A percentile compares a stretch with the other conserved stretches of the same genome.
phyloP scores from a whole-genome alignment of 2,113 vertebrate genomes.

The Protomyctophum bolini region DNA sequence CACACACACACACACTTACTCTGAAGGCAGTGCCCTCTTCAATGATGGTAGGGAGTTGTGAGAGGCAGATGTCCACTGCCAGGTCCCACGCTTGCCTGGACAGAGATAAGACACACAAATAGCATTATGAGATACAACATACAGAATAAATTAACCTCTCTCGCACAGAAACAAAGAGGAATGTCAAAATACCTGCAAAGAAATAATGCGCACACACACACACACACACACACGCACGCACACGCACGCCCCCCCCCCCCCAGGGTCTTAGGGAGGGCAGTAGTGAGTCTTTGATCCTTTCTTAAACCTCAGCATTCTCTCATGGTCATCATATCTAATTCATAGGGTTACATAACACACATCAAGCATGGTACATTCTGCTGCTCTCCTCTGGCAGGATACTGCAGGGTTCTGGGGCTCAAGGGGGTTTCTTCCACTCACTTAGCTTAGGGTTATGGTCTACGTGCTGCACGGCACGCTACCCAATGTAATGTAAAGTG shows the following conservation, averaged over 20 bases:
- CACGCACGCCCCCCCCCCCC: slow-evolving; percentile 33
- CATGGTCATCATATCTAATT: slow-evolving; percentile 73
- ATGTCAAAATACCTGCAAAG: not conserved
- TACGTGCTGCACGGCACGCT: not conserved
- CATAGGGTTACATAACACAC: slow-evolving; percentile 69
- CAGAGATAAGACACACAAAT: too few relatives aligned
- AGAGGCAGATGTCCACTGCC: slow-evolving; percentile 97
- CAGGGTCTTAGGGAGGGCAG: slow-evolving; percentile 62
- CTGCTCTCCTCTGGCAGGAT: slow-evolving; percentile 20
- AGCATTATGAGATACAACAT: too few relatives aligned
- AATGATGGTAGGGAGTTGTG: slow-evolving; percentile 97
- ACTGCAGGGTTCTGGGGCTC: slow-evolving; percentile 28
- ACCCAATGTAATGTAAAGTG: slow-evolving; percentile 13
- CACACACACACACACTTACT: slow-evolving; percentile 78
- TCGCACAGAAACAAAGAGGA: too few relatives aligned
- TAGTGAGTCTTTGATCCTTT: slow-evolving; percentile 63
- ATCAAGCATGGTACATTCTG: slow-evolving; percentile 50
- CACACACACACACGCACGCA: slow-evolving; percentile 1
- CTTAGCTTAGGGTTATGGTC: slow-evolving; percentile 28
- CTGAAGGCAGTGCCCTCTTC: slow-evolving; percentile 97
- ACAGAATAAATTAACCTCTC: too few relatives aligned
- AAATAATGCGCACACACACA: slow-evolving; percentile 23
- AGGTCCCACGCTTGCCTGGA: slow-evolving; percentile 98
- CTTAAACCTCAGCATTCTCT: slow-evolving; percentile 52
- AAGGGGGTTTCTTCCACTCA: slow-evolving; percentile 36